Evolutionary conservation across 2,113 vertebrate species (phyloP).

Genomic region (Hydrolagus affinis): DNA sequence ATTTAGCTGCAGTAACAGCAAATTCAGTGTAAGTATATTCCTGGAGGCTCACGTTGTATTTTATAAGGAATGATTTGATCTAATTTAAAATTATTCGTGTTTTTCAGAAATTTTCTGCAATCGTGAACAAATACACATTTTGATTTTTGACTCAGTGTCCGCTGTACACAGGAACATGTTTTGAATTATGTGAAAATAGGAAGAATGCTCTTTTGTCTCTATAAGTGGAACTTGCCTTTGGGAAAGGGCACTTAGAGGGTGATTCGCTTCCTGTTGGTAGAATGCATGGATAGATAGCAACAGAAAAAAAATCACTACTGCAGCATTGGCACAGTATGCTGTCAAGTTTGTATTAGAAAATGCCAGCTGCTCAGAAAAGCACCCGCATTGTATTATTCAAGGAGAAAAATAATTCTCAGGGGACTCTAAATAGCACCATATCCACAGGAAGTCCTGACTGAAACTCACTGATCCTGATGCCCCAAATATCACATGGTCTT

Average conservation of each 20-base stretch:
- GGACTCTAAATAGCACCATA: too few species aligned
- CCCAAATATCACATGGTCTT: too few species aligned
- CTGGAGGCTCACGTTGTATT: not conserved
- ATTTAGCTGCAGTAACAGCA: not conserved
- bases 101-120: not conserved
- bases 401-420: too few species aligned
- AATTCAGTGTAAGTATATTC: not conserved
- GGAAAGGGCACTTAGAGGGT: not conserved
- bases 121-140: not conserved
- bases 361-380: too few species aligned
- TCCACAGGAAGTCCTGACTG: too few species aligned
- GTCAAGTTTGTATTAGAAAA: too few species aligned
- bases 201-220: not conserved
- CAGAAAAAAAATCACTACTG: too few species aligned
- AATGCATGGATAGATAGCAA: too few species aligned
- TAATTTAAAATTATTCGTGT: not conserved
- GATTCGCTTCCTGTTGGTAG: too few species aligned
- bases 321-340: too few species aligned
- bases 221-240: not conserved
- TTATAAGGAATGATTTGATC: not conserved
- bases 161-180: not conserved
- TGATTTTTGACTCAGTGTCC: not conserved
- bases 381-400: too few species aligned
- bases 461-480: too few species aligned
- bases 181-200: not conserved